Evolutionary conservation across 2,888 invertebrate genomes (phyloP).

Genomic region (Pteria penguin): DNA sequence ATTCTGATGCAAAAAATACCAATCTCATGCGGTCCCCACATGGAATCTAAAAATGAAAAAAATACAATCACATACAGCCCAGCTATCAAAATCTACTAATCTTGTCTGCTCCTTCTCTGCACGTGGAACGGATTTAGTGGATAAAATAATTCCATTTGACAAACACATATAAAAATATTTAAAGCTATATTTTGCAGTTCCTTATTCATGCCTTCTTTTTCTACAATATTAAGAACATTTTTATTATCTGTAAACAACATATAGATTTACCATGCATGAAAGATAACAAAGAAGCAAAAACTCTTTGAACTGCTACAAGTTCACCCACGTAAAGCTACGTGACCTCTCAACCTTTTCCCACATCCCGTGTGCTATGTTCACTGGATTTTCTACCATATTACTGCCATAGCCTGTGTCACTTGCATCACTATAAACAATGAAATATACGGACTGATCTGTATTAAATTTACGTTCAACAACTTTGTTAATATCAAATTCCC

Average conservation of each 20-base stretch:
- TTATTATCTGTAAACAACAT: conserved; percentile 26
- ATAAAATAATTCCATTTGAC: conserved; percentile 19
- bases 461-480: background rate
- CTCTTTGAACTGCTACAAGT: background rate
- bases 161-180: conserved; percentile 30
- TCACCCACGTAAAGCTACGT: conserved; percentile 21
- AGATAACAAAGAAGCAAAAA: background rate
- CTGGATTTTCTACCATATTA: background rate
- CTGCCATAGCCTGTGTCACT: conserved; percentile 9
- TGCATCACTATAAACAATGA: conserved; percentile 8
- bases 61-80: conserved; percentile 31
- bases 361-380: background rate
- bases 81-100: conserved; percentile 42
- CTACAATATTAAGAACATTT: conserved; percentile 26
- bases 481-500: background rate
- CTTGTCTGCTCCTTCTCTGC: conserved; percentile 31
- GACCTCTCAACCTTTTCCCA: background rate
- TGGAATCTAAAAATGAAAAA: conserved; percentile 25
- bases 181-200: conserved; percentile 39
- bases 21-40: conserved; percentile 34
- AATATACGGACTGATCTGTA: background rate
- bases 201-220: conserved; percentile 14
- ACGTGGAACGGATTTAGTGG: conserved; percentile 37
- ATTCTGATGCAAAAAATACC: too few species aligned
- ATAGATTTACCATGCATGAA: background rate